Evolutionary conservation across 2,888 invertebrate genomes (phyloP).

Genomic region (Mimumesa dahlbomi): DNA sequence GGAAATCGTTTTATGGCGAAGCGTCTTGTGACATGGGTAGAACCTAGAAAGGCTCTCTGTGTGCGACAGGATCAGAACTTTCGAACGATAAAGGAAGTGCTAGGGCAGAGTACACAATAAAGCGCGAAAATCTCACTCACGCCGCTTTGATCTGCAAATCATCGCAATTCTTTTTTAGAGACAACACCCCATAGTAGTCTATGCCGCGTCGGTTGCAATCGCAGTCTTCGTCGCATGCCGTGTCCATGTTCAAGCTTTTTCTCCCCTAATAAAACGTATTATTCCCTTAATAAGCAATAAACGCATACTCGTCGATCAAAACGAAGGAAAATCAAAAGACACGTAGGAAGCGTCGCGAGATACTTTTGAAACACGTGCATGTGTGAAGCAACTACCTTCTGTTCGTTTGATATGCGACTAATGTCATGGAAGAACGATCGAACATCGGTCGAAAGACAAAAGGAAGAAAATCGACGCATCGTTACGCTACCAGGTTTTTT

Average conservation of each 20-base stretch:
- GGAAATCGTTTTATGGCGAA: neutral
- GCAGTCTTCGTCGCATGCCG: slow-evolving; percentile 8
- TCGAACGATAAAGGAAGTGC: neutral
- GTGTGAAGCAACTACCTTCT: slow-evolving; percentile 10
- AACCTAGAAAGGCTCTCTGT: slow-evolving; percentile 1
- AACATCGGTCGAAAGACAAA: slow-evolving; percentile 3
- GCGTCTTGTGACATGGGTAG: neutral
- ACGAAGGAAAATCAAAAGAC: neutral
- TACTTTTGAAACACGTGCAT: too few relatives aligned
- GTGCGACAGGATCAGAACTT: neutral
- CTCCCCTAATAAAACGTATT: too few relatives aligned
- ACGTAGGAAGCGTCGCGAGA: neutral
- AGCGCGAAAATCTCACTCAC: slow-evolving; percentile 75
- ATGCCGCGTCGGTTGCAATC: slow-evolving; percentile 79
- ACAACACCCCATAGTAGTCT: slow-evolving; percentile 90
- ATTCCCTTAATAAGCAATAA: too few relatives aligned
- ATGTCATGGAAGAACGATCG: slow-evolving; percentile 17
- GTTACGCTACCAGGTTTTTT: slow-evolving; percentile 55
- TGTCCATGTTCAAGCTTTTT: neutral
- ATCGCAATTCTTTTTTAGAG: slow-evolving; percentile 84
- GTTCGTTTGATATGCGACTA: slow-evolving; percentile 6
- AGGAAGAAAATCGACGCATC: slow-evolving; percentile 51
- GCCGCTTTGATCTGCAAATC: slow-evolving; percentile 88
- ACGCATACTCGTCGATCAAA: too few relatives aligned
- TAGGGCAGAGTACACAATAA: slow-evolving; percentile 1